Conservation (phyloP, 2,797 vertebrate genomes). For the Amphiprion clarkii region DNA sequence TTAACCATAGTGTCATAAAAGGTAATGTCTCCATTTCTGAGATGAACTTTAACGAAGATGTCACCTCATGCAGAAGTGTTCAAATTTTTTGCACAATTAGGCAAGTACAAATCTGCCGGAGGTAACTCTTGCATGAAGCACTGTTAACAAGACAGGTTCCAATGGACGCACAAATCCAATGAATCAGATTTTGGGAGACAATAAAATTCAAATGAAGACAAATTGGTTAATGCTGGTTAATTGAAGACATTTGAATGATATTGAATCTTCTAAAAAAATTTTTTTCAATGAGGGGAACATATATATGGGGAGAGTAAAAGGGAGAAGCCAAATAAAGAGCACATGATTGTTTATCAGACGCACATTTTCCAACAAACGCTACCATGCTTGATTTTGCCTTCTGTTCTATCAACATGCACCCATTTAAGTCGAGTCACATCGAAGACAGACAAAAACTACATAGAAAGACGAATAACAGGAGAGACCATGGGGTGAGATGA, state of each 20-base stretch:
- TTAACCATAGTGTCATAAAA: slow-evolving; percentile 45
- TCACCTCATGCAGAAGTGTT: slow-evolving; percentile 68
- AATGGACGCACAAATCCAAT: slow-evolving; percentile 52
- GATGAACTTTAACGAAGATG: slow-evolving; percentile 55
- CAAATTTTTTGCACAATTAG: slow-evolving; percentile 49
- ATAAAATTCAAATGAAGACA: slow-evolving; percentile 43
- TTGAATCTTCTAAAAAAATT: neutral
- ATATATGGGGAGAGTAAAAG: slow-evolving; percentile 36
- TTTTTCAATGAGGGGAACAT: slow-evolving; percentile 23
- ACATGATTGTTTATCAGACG: neutral
- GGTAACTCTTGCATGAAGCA: slow-evolving; percentile 56
- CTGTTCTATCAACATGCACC: slow-evolving; percentile 55
- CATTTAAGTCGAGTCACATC: slow-evolving; percentile 49
- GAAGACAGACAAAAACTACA: slow-evolving; percentile 40
- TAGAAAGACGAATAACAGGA: slow-evolving; percentile 45
- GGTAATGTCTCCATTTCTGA: slow-evolving; percentile 54
- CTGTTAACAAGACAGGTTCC: slow-evolving; percentile 57
- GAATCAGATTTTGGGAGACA: slow-evolving; percentile 53
- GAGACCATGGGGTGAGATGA: slow-evolving; percentile 75
- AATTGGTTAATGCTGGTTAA: slow-evolving; percentile 28
- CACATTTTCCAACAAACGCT: slow-evolving; percentile 8
- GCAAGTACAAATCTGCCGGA: slow-evolving; percentile 40
- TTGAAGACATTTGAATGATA: neutral
- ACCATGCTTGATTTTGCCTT: slow-evolving; percentile 46
- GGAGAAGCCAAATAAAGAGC: slow-evolving; percentile 54